Conservation (phyloP, 1,140 invertebrate genomes). For the Steinernema khuongi region DNA sequence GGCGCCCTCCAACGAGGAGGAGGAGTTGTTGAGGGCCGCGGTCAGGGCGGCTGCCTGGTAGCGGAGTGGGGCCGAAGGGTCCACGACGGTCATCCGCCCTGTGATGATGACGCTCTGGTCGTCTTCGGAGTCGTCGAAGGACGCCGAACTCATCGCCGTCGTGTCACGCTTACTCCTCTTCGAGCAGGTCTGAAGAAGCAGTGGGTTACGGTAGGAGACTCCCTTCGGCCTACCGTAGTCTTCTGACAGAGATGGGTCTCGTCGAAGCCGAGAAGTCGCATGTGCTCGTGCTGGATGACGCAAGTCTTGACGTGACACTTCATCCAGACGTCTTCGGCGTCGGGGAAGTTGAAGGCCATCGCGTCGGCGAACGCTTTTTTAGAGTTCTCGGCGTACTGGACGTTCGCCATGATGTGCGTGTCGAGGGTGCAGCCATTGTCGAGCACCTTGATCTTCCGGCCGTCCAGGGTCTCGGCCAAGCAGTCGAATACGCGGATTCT, state of each 20-base stretch:
- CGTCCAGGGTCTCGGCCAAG: slow-evolving; percentile 18
- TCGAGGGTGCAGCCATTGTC: slow-evolving; percentile 21
- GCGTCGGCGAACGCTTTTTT: slow-evolving; percentile 24
- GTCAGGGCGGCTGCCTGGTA: not conserved
- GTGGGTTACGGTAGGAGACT: slow-evolving; percentile 3
- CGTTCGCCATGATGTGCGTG: slow-evolving; percentile 20
- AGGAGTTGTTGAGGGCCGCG: not conserved
- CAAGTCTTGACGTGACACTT: slow-evolving; percentile 8
- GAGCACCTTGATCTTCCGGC: not conserved
- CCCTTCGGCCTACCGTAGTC: not conserved
- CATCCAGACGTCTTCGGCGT: slow-evolving; percentile 23
- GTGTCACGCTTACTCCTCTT: not conserved
- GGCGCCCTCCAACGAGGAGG: not conserved
- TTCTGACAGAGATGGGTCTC: not conserved
- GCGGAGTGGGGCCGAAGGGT: not conserved
- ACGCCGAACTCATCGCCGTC: not conserved
- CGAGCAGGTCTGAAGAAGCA: not conserved
- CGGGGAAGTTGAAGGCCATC: slow-evolving; percentile 28
- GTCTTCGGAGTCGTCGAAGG: slow-evolving; percentile 4
- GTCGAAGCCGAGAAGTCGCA: not conserved
- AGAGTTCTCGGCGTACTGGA: slow-evolving; percentile 21
- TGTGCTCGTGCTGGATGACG: slow-evolving; percentile 7
- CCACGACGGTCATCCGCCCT: not conserved
- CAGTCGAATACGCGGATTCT: slow-evolving; percentile 28
- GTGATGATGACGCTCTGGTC: slow-evolving; percentile 4